Conservation (phyloP, 2,888 invertebrate species). For the Lutraria lutraria region DNA sequence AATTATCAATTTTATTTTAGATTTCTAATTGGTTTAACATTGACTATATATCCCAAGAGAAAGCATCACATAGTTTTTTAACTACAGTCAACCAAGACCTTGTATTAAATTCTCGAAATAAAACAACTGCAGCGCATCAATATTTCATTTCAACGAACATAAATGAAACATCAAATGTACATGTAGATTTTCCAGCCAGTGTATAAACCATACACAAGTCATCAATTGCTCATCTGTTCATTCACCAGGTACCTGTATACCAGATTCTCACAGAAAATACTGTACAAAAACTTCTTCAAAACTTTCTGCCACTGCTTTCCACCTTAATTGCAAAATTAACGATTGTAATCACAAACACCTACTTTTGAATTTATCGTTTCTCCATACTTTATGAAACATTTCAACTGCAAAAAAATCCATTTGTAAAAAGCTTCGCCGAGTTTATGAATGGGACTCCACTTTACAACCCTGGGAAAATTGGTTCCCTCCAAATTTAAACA, state of each 20-base stretch:
- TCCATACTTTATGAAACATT: slow-evolving; percentile 15
- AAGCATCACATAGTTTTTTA: background rate
- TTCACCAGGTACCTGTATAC: background rate
- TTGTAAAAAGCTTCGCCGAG: slow-evolving; percentile 27
- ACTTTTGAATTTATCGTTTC: slow-evolving; percentile 19
- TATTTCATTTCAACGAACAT: background rate
- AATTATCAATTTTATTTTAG: slow-evolving; percentile 5
- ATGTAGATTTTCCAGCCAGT: slow-evolving; percentile 11
- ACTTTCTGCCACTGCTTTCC: slow-evolving; percentile 21
- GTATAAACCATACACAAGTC: background rate
- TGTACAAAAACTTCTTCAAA: slow-evolving; percentile 16
- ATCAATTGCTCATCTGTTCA: background rate
- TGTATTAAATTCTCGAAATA: background rate
- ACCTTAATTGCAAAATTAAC: slow-evolving; percentile 27
- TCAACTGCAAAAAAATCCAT: slow-evolving; percentile 27
- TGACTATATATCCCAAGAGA: no score
- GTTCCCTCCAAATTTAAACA: slow-evolving; percentile 72
- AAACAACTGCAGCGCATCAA: background rate
- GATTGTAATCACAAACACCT: slow-evolving; percentile 3
- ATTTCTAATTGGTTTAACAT: background rate
- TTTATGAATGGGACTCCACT: slow-evolving; percentile 66
- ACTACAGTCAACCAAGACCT: background rate
- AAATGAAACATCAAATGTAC: background rate
- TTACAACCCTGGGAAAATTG: slow-evolving; percentile 69
- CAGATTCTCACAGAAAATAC: slow-evolving; percentile 19